Evolutionary conservation across 2,797 vertebrate genomes (phyloP).

Genomic region (Salmo trutta): DNA sequence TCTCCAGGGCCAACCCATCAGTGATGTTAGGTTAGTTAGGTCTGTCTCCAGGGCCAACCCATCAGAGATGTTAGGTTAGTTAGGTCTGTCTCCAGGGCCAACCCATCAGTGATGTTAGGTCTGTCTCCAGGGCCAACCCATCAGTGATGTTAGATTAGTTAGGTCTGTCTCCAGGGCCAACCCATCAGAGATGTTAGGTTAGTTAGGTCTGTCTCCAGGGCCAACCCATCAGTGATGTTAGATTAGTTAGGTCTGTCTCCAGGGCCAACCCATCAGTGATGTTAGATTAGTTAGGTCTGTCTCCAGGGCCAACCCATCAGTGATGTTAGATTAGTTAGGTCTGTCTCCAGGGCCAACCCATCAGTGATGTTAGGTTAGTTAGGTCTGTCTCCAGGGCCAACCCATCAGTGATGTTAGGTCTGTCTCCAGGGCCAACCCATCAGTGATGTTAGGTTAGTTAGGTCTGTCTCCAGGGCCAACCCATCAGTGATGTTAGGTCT

Average conservation of each 20-base stretch:
- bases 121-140: too few species aligned
- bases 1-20: too few species aligned
- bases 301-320: too few species aligned
- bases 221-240: too few species aligned
- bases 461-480: conserved; percentile 73
- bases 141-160: too few species aligned
- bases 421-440: conserved; percentile 65
- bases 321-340: too few species aligned
- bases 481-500: conserved; percentile 78
- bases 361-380: background rate
- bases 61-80: background rate
- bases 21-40: too few species aligned
- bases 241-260: too few species aligned
- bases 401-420: conserved; percentile 78
- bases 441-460: conserved; percentile 82
- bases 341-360: background rate
- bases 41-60: background rate
- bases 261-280: too few species aligned
- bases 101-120: too few species aligned
- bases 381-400: conserved; percentile 68
- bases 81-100: too few species aligned
- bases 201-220: background rate
- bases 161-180: background rate
- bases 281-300: too few species aligned
- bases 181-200: background rate